These are phyloP conservation scores for Coptotermes formosanus DNA, from an alignment of 1,140 invertebrate genomes.

Conservation along the genomic window DNA sequence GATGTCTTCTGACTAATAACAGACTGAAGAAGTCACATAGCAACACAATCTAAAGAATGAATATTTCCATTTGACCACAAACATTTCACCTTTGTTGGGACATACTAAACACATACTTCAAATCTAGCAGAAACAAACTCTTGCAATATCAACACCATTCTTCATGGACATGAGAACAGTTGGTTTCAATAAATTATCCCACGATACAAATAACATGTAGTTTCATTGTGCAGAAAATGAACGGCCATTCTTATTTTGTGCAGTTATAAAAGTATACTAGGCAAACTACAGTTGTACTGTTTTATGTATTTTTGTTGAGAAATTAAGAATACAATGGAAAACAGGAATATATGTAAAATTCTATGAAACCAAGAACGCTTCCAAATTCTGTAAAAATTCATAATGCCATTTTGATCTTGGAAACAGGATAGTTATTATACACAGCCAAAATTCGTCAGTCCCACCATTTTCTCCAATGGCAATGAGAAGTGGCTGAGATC, in stretches of 20 bases:
- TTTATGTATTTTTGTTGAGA: not conserved
- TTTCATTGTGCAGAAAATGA: not conserved
- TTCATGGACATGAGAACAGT: not conserved
- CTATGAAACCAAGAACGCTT: not conserved
- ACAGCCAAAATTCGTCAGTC: not conserved
- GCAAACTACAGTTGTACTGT: not conserved
- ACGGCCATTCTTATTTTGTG: not conserved
- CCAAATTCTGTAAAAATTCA: not conserved
- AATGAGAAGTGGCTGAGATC: not conserved
- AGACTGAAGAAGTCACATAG: too few relatives aligned
- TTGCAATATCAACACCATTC: not conserved
- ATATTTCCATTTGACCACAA: too few relatives aligned
- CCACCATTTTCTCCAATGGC: not conserved
- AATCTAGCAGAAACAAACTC: not conserved
- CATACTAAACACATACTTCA: too few relatives aligned
- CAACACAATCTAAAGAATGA: too few relatives aligned
- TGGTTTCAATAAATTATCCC: not conserved
- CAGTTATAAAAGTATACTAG: not conserved
- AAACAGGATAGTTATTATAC: not conserved
- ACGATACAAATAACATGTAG: not conserved
- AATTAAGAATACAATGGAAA: constrained; percentile 12
- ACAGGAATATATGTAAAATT: not conserved
- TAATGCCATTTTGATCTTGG: not conserved
- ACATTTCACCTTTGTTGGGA: too few relatives aligned
- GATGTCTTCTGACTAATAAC: too few relatives aligned